Evolutionary conservation across 2,113 vertebrate genomes (phyloP).

Genomic region (Centropristis striata): DNA sequence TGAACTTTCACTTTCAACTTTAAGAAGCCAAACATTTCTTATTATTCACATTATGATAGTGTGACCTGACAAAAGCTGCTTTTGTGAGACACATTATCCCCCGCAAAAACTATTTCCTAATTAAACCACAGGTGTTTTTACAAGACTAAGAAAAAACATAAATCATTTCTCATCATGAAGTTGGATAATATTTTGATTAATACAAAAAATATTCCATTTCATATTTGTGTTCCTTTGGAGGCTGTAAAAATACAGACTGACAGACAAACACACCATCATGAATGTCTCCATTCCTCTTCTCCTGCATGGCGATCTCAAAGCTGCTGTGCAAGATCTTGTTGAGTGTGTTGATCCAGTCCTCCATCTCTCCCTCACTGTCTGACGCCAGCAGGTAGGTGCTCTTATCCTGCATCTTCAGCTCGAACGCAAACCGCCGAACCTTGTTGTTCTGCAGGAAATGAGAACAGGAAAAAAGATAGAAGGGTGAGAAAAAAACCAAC

Average conservation of each 20-base stretch:
- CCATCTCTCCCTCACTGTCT: constrained; percentile 96
- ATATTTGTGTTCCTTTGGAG: background rate
- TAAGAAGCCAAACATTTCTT: background rate
- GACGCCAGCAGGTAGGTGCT: constrained; percentile 96
- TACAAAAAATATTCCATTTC: constrained; percentile 23
- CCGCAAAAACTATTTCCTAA: constrained; percentile 1
- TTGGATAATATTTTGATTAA: constrained; percentile 28
- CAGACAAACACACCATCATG: constrained; percentile 86
- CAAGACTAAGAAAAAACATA: constrained; percentile 10
- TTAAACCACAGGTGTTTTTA: constrained; percentile 24
- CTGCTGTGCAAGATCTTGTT: constrained; percentile 98
- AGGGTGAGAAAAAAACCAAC: background rate
- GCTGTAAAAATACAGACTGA: background rate
- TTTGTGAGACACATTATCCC: constrained; percentile 1
- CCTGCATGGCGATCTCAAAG: constrained; percentile 98
- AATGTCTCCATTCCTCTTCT: constrained; percentile 95
- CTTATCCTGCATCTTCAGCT: constrained; percentile 99
- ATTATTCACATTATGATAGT: background rate
- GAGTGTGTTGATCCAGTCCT: constrained; percentile 95
- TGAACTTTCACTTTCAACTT: background rate
- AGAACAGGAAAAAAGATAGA: background rate
- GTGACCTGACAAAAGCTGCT: background rate
- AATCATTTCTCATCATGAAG: background rate
- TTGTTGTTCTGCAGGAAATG: constrained; percentile 92
- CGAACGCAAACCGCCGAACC: constrained; percentile 95